These are phyloP conservation scores for Eledona agricola DNA, from an alignment of 2,888 invertebrate species.

Conservation along the genomic window DNA sequence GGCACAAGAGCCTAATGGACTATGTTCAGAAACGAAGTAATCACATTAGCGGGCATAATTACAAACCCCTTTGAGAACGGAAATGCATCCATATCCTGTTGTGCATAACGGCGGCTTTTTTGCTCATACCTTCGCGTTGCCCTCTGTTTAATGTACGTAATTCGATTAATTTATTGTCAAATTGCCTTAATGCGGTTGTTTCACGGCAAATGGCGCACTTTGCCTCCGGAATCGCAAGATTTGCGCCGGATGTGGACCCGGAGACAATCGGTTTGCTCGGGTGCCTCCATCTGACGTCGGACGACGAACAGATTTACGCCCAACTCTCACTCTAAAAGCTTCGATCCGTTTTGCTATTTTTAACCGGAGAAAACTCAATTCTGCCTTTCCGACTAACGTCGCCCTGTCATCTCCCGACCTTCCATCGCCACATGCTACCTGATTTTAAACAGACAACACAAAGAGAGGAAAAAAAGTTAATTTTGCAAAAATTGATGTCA, in stretches of 20 bases:
- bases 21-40: conserved; percentile 67
- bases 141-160: conserved; percentile 62
- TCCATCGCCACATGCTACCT: too few species aligned
- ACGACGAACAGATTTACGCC: conserved; percentile 10
- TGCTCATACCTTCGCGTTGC: conserved; percentile 52
- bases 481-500: too few species aligned
- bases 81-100: conserved; percentile 77
- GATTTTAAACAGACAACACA: too few species aligned
- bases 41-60: conserved; percentile 74
- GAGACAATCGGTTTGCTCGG: conserved; percentile 34
- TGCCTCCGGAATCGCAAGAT: conserved; percentile 53
- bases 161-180: conserved; percentile 64
- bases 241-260: conserved; percentile 48
- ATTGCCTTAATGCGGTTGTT: conserved; percentile 62
- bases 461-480: too few species aligned
- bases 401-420: too few species aligned
- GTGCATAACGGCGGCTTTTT: conserved; percentile 57
- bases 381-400: too few species aligned
- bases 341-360: conserved; percentile 18
- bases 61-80: conserved; percentile 70
- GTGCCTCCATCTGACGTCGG: conserved; percentile 16
- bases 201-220: conserved; percentile 55
- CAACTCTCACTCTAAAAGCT: conserved; percentile 17
- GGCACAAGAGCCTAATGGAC: conserved; percentile 63
- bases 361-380: conserved; percentile 3